Base-by-base conservation (phyloP, 2,888 invertebrate species). In the Xylophagus ater region DNA sequence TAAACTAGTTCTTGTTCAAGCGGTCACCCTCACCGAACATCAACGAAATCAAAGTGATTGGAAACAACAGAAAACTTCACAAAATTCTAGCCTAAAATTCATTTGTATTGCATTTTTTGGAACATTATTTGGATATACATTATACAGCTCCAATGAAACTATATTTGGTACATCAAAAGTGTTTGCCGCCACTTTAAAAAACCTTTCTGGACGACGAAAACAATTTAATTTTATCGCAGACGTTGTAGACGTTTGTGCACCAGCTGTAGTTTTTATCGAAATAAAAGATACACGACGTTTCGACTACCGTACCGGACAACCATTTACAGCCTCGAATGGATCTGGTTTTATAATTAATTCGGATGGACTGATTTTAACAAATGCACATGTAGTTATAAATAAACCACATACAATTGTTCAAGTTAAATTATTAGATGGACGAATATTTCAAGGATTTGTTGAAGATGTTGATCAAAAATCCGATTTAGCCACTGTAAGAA, bases 371-470 rank as follows among this genome's bases (percentile, higher is more conserved):
- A 89, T 94, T 50, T 56, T 94, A 37, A 96, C 94, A 0, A 96
- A 93, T 63, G 93, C 93, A 37, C 93, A 96, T 63, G 93, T 94
- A n/a, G 89, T 96, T 1, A 79, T 82, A 23, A 82, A 79, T 53
- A 79, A 78, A 55, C 81, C 81, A 0, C 73, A 80, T 50, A 74
- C 80, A 2, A 65, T 69, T 41, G 78, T 84, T 2, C 72, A 73
- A 49, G 84, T 86, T 35, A 66, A 69, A 36, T 60, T 81, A 5
- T 63, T 78, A 10, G 81, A 89, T 69, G 88, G 88, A 1, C 69
- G 72, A 3, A 73, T 67, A 1, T 79, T 78, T 55, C 69, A 70
- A 1, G 94, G 88, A 1, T 57, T 71, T 36, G 81, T 94, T 1
- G 88, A 92, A 62, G 81, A 84, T 56, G 73, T 90, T 6, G 94